Conservation (phyloP, 1,140 invertebrate genomes). For the Radopholus similis region DNA sequence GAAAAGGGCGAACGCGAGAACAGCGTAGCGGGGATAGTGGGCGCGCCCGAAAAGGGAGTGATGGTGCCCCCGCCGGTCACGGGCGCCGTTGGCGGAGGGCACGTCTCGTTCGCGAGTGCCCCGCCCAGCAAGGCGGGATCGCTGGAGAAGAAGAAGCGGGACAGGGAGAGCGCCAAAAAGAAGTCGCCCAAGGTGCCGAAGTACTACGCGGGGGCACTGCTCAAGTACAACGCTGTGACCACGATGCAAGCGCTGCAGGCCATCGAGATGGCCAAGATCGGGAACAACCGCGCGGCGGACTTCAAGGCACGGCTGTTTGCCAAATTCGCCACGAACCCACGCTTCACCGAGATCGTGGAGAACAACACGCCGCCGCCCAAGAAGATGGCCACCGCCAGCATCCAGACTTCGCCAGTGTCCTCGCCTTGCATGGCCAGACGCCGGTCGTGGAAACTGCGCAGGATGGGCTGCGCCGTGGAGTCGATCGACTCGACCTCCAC, state of each 20-base stretch:
- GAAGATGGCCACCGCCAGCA: slow-evolving; percentile 39
- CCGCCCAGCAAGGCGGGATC: background rate
- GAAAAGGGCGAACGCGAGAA: slow-evolving; percentile 6
- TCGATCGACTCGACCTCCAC: slow-evolving; percentile 37
- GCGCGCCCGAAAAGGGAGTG: no score
- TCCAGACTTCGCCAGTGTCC: slow-evolving; percentile 36
- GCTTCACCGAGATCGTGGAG: slow-evolving; percentile 38
- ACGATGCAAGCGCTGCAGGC: slow-evolving; percentile 45
- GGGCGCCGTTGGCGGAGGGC: background rate
- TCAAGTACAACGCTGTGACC: slow-evolving; percentile 28
- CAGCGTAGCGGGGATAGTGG: no score
- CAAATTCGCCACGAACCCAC: slow-evolving; percentile 43
- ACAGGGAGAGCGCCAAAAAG: no score
- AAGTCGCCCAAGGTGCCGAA: slow-evolving; percentile 15
- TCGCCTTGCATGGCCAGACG: background rate
- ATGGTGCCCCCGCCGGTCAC: no score
- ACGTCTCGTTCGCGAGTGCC: background rate
- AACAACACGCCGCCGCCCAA: slow-evolving; percentile 12
- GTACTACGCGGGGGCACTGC: slow-evolving; percentile 12
- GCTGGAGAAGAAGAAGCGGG: background rate
- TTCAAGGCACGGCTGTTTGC: slow-evolving; percentile 45
- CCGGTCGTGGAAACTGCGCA: background rate
- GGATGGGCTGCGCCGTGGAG: slow-evolving; percentile 16
- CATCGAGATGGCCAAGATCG: slow-evolving; percentile 45
- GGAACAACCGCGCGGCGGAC: slow-evolving; percentile 31